These are phyloP conservation scores for Balaeniceps rex DNA, from an alignment of 2,113 vertebrate species.

Conservation along the genomic window DNA sequence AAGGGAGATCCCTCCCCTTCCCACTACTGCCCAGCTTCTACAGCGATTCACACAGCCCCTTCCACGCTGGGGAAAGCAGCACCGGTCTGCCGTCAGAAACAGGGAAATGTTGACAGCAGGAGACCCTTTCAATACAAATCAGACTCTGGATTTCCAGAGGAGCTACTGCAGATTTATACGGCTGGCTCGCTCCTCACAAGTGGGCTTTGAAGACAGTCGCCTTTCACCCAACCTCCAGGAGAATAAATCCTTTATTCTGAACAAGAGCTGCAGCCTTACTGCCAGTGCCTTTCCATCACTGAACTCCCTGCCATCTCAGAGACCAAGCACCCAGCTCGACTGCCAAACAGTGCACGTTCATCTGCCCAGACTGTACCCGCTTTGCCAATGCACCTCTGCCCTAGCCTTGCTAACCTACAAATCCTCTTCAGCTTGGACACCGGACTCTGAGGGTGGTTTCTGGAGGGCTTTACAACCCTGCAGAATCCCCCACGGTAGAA, in stretches of 20 bases:
- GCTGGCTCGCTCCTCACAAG: neutral
- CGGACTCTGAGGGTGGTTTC: neutral
- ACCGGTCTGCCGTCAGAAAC: neutral
- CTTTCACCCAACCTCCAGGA: neutral
- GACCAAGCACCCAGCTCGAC: accelerated
- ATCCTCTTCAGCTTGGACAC: neutral
- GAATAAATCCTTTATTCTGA: neutral
- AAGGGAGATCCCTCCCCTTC: neutral
- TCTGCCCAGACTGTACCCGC: neutral
- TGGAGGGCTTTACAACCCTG: neutral
- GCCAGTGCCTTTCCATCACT: neutral
- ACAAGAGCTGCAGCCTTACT: neutral
- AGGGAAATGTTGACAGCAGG: neutral
- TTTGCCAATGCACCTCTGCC: neutral
- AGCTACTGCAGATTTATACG: neutral
- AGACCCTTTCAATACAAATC: neutral
- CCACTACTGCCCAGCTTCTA: neutral
- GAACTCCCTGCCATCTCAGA: neutral
- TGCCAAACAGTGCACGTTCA: neutral
- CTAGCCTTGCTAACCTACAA: neutral
- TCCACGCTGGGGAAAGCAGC: neutral
- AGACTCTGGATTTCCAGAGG: neutral
- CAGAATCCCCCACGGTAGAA: neutral
- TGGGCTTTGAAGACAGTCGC: neutral
- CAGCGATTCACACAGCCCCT: neutral